Conservation (phyloP, 1,140 invertebrate species). For the Phenacoccus solenopsis region DNA sequence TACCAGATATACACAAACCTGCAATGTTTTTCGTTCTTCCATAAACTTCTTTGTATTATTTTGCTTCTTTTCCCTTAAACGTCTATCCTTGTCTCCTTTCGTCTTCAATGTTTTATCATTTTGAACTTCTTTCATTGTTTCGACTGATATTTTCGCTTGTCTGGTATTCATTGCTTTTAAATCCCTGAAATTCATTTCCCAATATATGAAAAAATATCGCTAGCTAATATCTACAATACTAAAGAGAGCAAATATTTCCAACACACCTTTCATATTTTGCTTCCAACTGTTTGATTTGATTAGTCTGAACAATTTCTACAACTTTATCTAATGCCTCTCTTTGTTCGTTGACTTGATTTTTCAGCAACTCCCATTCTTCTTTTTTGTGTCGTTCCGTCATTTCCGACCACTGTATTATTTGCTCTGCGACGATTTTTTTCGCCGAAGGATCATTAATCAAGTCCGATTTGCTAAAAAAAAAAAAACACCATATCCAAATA, state of each 20-base stretch:
- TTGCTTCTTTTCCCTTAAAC: conserved; percentile 88
- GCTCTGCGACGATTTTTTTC: conserved; percentile 68
- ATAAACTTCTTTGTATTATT: conserved; percentile 99
- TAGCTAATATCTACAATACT: no score
- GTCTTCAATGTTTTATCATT: conserved; percentile 95
- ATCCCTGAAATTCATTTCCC: conserved; percentile 45
- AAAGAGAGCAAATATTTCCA: no score
- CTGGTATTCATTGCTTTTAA: conserved; percentile 90
- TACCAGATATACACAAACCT: conserved; percentile 31
- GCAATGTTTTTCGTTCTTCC: conserved; percentile 74
- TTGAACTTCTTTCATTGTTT: conserved; percentile 87
- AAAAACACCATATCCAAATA: not conserved
- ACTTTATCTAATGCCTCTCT: conserved; percentile 72
- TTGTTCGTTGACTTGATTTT: conserved; percentile 71
- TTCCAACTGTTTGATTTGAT: conserved; percentile 82
- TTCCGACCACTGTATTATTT: conserved; percentile 88
- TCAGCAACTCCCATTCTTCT: conserved; percentile 79
- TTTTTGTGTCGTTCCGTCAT: conserved; percentile 76
- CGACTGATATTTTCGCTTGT: conserved; percentile 92
- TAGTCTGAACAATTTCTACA: conserved; percentile 67
- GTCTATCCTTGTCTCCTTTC: conserved; percentile 90
- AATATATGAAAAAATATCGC: not conserved
- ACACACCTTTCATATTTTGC: conserved; percentile 73
- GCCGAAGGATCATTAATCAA: conserved; percentile 63
- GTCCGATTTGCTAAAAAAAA: conserved; percentile 55